These are phyloP conservation scores for Latheticus oryzae DNA, from an alignment of 2,888 invertebrate genomes.

Conservation along the genomic window DNA sequence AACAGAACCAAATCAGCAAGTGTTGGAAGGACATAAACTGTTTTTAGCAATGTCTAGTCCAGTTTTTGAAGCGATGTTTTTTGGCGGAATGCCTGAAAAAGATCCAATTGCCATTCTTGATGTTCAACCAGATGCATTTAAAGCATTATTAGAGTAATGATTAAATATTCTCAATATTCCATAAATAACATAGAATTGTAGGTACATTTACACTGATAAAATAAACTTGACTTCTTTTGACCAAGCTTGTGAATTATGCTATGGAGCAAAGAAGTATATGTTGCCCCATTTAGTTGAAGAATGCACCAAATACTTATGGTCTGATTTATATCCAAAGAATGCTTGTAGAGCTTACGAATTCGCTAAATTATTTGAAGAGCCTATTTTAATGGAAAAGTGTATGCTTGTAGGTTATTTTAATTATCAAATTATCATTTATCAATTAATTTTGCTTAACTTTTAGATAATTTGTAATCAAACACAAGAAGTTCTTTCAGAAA, in stretches of 20 bases:
- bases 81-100: slow-evolving; percentile 84
- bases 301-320: slow-evolving; percentile 87
- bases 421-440: slow-evolving; percentile 1
- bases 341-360: slow-evolving; percentile 89
- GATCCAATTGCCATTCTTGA: slow-evolving; percentile 83
- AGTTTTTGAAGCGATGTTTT: slow-evolving; percentile 91
- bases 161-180: neutral
- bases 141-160: slow-evolving; percentile 79
- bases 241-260: slow-evolving; percentile 87
- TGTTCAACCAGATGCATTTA: slow-evolving; percentile 88
- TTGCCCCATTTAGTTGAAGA: slow-evolving; percentile 84
- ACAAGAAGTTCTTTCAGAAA: slow-evolving; percentile 78
- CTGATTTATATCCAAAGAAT: slow-evolving; percentile 81
- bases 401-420: slow-evolving; percentile 70
- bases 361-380: slow-evolving; percentile 86
- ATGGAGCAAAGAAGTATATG: slow-evolving; percentile 91
- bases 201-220: slow-evolving; percentile 85
- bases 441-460: no score
- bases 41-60: slow-evolving; percentile 89
- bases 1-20: slow-evolving; percentile 79
- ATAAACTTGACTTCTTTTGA: slow-evolving; percentile 85
- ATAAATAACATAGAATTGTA: slow-evolving; percentile 58
- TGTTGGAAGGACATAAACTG: slow-evolving; percentile 81
- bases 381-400: slow-evolving; percentile 83
- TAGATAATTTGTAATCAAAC: slow-evolving; percentile 84